These are phyloP conservation scores for Diabrotica undecimpunctata DNA, from an alignment of 1,140 invertebrate genomes.

Conservation along the genomic window DNA sequence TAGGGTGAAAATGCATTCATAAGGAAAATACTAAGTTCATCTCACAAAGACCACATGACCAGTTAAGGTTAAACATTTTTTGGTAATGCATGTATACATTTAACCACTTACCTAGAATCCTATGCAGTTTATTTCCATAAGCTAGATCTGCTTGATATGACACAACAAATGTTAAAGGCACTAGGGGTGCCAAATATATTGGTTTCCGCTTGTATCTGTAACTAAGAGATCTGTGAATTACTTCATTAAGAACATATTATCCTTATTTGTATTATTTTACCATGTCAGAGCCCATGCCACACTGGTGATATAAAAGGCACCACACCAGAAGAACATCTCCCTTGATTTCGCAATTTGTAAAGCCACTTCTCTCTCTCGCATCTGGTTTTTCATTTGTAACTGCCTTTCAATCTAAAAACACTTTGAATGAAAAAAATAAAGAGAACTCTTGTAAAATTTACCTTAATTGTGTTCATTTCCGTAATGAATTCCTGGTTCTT, in stretches of 20 bases:
- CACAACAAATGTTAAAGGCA: constrained; percentile 67
- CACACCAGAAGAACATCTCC: constrained; percentile 70
- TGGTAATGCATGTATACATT: neutral
- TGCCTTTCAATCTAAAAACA: constrained; percentile 62
- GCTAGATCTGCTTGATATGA: constrained; percentile 72
- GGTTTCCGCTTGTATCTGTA: constrained; percentile 59
- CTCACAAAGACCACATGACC: neutral
- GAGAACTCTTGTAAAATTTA: constrained; percentile 41
- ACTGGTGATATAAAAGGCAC: constrained; percentile 63
- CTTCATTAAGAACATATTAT: neutral
- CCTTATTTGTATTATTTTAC: constrained; percentile 45
- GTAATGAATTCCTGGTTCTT: constrained; percentile 72
- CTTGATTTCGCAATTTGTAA: constrained; percentile 66
- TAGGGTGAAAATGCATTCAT: too few species aligned
- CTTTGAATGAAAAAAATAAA: constrained; percentile 20
- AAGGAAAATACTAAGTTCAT: too few species aligned
- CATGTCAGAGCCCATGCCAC: constrained; percentile 55
- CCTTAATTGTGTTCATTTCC: constrained; percentile 62
- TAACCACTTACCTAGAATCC: constrained; percentile 64
- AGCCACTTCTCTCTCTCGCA: constrained; percentile 69
- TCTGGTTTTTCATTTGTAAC: constrained; percentile 76
- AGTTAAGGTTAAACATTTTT: constrained; percentile 6
- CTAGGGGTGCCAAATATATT: constrained; percentile 58
- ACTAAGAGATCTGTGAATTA: constrained; percentile 40
- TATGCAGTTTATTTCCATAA: constrained; percentile 71